Conservation (phyloP, 2,113 vertebrate species). For the Antigone vipio region DNA sequence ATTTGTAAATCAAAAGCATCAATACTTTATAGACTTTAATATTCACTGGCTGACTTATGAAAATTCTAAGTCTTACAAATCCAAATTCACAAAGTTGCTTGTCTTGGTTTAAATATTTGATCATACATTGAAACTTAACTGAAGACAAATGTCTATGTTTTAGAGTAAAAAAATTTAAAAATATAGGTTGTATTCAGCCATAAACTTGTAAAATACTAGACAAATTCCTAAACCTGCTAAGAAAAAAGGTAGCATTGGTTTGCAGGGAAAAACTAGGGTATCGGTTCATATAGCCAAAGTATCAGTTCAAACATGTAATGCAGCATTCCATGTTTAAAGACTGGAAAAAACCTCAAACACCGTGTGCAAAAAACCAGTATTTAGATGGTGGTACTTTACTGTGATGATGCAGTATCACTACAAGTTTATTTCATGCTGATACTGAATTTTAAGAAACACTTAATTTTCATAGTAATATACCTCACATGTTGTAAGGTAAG, state of each 20-base stretch:
- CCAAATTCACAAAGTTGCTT: not conserved
- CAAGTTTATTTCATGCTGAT: not conserved
- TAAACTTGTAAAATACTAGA: not conserved
- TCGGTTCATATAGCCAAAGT: not conserved
- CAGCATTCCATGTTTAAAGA: not conserved
- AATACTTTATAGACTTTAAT: not conserved
- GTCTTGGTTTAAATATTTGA: not conserved
- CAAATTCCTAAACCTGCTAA: not conserved
- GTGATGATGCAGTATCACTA: not conserved
- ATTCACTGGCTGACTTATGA: not conserved
- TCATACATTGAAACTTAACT: not conserved
- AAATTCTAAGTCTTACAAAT: not conserved
- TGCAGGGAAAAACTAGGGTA: not conserved
- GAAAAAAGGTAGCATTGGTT: not conserved
- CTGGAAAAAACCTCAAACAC: not conserved
- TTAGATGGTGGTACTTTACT: not conserved
- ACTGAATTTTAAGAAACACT: not conserved
- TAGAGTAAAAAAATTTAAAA: not conserved
- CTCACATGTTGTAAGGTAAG: not conserved
- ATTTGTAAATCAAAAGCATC: not conserved
- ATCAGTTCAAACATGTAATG: not conserved
- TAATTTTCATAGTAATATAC: not conserved
- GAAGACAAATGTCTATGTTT: not conserved
- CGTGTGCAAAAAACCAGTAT: not conserved
- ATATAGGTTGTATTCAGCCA: not conserved